Percentiles rank a stretch among this genome's conserved stretches.
Conservation (phyloP, 2,113 vertebrate genomes). For the Hemiprocne comata region DNA sequence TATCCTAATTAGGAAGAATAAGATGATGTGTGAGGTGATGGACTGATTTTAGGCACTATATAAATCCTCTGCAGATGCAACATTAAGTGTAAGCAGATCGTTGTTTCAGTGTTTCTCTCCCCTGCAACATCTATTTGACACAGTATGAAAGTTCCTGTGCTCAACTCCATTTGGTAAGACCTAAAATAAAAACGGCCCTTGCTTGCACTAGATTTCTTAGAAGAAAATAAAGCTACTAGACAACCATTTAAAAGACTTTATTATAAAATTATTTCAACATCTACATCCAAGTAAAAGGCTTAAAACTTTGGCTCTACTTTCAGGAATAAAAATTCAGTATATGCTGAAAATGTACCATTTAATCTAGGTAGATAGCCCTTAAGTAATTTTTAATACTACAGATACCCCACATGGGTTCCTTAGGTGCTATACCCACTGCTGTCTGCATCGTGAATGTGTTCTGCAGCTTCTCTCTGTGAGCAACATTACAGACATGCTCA, state of each 20-base stretch:
- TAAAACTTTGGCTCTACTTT: background rate
- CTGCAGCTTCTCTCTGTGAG: background rate
- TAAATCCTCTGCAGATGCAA: background rate
- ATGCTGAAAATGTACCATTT: background rate
- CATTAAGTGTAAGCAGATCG: background rate
- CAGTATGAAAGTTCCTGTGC: background rate
- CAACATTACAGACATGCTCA: background rate
- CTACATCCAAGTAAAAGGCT: slow-evolving; percentile 3
- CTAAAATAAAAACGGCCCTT: background rate
- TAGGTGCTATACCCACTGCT: background rate
- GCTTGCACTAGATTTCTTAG: background rate
- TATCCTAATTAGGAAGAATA: background rate
- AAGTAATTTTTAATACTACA: background rate
- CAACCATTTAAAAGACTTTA: slow-evolving; percentile 1
- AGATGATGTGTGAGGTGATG: background rate
- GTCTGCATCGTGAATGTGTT: background rate
- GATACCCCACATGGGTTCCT: background rate
- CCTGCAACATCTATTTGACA: background rate
- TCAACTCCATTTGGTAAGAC: background rate
- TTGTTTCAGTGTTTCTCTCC: background rate
- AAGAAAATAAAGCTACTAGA: background rate
- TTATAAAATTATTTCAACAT: slow-evolving; percentile 50
- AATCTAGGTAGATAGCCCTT: background rate
- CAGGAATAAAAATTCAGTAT: background rate
- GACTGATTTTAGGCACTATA: background rate